Percentiles rank a stretch among this genome's conserved stretches.
Evolutionary conservation across 2,113 vertebrate genomes (phyloP).

Genomic region (Microcebus griseorufus): DNA sequence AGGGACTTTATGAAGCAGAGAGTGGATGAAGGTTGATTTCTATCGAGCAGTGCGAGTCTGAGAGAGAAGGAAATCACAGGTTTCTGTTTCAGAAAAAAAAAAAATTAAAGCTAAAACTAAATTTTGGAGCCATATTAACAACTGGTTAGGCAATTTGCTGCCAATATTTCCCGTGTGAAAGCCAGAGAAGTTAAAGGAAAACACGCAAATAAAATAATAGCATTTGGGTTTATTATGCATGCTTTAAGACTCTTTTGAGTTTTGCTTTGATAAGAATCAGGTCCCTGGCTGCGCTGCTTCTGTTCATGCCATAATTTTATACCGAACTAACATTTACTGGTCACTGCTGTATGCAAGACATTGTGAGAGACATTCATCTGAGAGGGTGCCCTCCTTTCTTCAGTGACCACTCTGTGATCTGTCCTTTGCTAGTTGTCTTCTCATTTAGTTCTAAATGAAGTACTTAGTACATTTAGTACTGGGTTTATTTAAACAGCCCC

Average conservation of each 20-base stretch:
- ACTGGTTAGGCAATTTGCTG: neutral
- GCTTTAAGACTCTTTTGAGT: neutral
- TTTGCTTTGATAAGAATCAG: neutral
- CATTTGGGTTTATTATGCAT: neutral
- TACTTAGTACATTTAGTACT: neutral
- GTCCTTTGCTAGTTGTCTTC: neutral
- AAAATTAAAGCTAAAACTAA: neutral
- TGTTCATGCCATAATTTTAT: neutral
- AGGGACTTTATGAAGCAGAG: neutral
- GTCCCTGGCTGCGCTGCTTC: neutral
- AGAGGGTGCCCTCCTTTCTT: neutral
- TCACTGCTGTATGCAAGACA: neutral
- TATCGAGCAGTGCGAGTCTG: neutral
- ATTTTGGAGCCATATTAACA: neutral
- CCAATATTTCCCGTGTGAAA: neutral
- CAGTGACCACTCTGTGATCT: neutral
- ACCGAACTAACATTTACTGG: neutral
- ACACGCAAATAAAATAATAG: neutral
- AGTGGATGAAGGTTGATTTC: neutral
- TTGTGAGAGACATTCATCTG: rapidly evolving
- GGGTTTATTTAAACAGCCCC: neutral
- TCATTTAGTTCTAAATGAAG: neutral
- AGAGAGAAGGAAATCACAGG: neutral
- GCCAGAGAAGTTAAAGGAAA: neutral
- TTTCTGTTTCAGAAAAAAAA: neutral